Evolutionary conservation across 2,888 invertebrate genomes (phyloP), one percentile per base, ranked within the genome.

Genomic region (Chaetoderma sp.): DNA sequence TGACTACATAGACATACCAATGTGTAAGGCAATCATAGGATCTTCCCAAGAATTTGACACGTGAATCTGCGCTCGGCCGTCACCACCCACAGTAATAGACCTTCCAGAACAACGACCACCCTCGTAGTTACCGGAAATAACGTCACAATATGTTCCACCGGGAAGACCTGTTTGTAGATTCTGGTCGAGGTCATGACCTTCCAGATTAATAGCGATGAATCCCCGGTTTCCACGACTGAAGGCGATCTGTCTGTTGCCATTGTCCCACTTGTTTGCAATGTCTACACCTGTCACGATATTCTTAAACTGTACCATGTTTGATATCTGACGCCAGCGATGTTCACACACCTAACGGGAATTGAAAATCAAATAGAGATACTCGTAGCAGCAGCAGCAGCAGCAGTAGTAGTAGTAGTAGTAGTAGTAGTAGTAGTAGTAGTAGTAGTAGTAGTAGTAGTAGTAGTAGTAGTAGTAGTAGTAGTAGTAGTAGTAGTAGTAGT

Each of bases 91-190:
- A 0, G 78, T 87, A 3, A 93, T 84, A 0, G 86, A 83, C 75
- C 90, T 91, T 21, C 93, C 93, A 0, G 91, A 90, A 77, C 93
- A 93, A 1, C 79, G 78, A 64, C 88, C 52, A 8, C 13, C 5
- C 23, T 25, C 47, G 18, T 58, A 44, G 21, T 86, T 83, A 0
- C 94, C 94, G 4, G 92, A 91, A 71, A 94, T 93, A 13, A 95
- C 88, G 84, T 95, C 94, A 80, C 95, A 95, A 86, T 95, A 95
- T 0, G 74, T 88, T 27, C 95, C 95, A 54, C 90, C 88, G 0
- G 92, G 91, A 33, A 94, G 88, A 67, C 75, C 76, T 85, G 80
- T 80, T 50, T 74, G 63, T 59, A 81, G 44, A 36, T 45, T 67
- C 66, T 65, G 64, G 27, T 64, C 33, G 62, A 71, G 56, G 25